Evolutionary conservation across 2,113 vertebrate genomes (phyloP), one percentile per base, ranked within the genome.

Genomic region (Hippocampus zosterae): DNA sequence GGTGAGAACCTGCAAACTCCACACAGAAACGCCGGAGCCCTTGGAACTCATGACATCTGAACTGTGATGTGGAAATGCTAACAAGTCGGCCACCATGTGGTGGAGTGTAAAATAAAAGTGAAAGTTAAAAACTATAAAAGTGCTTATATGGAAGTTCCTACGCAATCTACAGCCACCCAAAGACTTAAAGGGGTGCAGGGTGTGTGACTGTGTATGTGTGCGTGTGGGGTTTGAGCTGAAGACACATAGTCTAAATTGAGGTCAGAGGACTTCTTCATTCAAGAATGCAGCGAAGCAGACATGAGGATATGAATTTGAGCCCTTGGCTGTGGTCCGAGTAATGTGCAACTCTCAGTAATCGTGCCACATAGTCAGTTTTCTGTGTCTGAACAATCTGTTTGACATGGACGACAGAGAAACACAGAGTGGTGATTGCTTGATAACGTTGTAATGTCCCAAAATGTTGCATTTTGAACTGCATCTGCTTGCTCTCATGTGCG

Each of bases 251-350:
- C 21, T n/a, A 15, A 63, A 63, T 63, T 63, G 61, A 41, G 37
- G 61, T 61, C 61, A 63, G 61, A 40, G 5, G 19, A 41, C 61
- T 41, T 63, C 19, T 41, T 63, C 37, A 13, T 42, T 6, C n/a
- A 40, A 41, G 61, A 63, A 63, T 19, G 37, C 61, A 63, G 9
- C n/a, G 37, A 63, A 63, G 61, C 61, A 63, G 6, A 63, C 37
- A 63, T n/a, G 61, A 41, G 37, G 61, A 63, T 63, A 63, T 63
- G 61, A 63, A 63, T 42, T 23, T 5, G 61, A 63, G 62, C 40
- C 62, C 21, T 41, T 64, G 40, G 62, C 62, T 12, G 33, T 41
- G 61, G 33, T 37, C 61, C 33, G n/a, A 23, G 37, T 63, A 42
- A 63, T 63, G 40, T 23, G 37, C 8, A n/a, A 19, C 11, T n/a